Evolutionary conservation across 2,888 invertebrate species (phyloP).

Genomic region (Rhagium mordax): DNA sequence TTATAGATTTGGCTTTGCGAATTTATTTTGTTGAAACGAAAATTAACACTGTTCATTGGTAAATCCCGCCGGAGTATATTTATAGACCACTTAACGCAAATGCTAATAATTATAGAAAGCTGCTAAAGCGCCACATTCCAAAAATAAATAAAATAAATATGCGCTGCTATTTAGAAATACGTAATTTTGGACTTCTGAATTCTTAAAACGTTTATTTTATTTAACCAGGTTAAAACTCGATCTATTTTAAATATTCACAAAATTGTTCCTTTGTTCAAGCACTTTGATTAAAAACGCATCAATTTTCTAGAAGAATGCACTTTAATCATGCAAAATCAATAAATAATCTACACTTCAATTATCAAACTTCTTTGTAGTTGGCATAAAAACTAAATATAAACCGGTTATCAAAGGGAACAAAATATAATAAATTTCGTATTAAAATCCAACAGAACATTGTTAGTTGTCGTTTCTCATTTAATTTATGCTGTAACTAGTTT

Average conservation of each 20-base stretch:
- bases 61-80: too few relatives aligned
- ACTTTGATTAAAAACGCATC: constrained; percentile 41
- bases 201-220: too few relatives aligned
- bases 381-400: constrained; percentile 38
- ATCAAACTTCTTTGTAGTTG: constrained; percentile 31
- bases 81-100: too few relatives aligned
- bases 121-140: too few relatives aligned
- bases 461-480: not conserved
- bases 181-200: too few relatives aligned
- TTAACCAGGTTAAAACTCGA: not conserved
- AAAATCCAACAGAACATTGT: not conserved
- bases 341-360: constrained; percentile 40
- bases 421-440: not conserved
- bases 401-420: not conserved
- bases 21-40: too few relatives aligned
- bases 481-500: too few relatives aligned
- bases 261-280: constrained; percentile 6
- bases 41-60: too few relatives aligned
- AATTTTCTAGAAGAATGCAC: constrained; percentile 41
- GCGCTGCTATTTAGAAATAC: too few relatives aligned
- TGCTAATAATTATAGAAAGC: too few relatives aligned
- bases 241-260: not conserved
- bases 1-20: too few relatives aligned
- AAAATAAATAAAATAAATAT: too few relatives aligned
- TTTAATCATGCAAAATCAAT: constrained; percentile 41